Evolutionary conservation across 2,113 vertebrate species (phyloP), one percentile per base, ranked within the genome.

Genomic region (Nannobrachium achirus): DNA sequence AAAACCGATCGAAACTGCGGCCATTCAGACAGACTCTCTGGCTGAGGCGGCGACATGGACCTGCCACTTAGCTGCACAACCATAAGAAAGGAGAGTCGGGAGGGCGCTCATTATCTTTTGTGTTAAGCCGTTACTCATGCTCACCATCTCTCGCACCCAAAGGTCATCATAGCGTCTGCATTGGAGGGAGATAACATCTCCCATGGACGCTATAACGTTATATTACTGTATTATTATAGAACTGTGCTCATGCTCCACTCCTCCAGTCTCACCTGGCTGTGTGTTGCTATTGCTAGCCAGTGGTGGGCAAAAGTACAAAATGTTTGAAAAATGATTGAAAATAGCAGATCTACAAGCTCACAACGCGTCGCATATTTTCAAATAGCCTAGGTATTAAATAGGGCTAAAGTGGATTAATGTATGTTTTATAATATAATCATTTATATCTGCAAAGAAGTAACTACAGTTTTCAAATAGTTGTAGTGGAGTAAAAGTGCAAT

Each of bases 151-250:
- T 62, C 25, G n/a, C n/a, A n/a, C 42, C n/a, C 8, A 62, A 63
- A 73, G 18, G 63, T 57, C 65, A 76, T 66, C n/a, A n/a, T 52
- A 67, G 52, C 48, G 64, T 57, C 42, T 71, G 50, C 18, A 52
- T 41, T 19, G 41, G 16, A 33, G 19, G 13, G 59, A 61, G 51
- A 49, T 9, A 8, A 8, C n/a, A 39, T 4, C 18, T 20, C 10
- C 5, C 9, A 4, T 44, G 25, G 6, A 33, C 6, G 25, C 25
- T 33, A n/a, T n/a, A 33, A 33, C 25, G 25, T 33, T 33, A 33
- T 33, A 33, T n/a, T n/a, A n/a, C n/a, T n/a, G n/a, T 33, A 33
- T 33, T 33, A 33, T 33, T 67, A 56, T 2, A 58, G 56, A 38
- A 3, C 49, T 38, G 41, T 16, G 60, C 56, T 69, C 19, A 46